Conservation (phyloP, 2,797 vertebrate genomes). For the Lophius americanus region DNA sequence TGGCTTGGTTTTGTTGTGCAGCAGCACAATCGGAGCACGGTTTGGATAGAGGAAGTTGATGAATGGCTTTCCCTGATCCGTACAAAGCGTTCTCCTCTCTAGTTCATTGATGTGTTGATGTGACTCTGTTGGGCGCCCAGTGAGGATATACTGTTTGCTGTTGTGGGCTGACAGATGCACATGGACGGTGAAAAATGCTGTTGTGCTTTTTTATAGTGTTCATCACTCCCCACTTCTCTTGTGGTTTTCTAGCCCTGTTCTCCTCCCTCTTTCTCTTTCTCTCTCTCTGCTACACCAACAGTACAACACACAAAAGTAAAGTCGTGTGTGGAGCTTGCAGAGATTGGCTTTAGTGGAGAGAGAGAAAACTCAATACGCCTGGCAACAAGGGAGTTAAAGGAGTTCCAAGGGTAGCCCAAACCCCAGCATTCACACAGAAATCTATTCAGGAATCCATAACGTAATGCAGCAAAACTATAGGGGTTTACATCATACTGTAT, state of each 20-base stretch:
- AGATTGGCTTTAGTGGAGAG: too few relatives aligned
- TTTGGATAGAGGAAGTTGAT: slow-evolving; percentile 66
- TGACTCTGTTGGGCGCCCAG: slow-evolving; percentile 65
- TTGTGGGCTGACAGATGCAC: slow-evolving; percentile 62
- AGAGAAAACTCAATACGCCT: not conserved
- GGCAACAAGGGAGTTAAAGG: not conserved
- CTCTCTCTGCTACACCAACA: slow-evolving; percentile 28
- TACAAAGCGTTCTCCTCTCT: slow-evolving; percentile 68
- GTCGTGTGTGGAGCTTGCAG: slow-evolving; percentile 4
- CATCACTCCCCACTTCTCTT: slow-evolving; percentile 33
- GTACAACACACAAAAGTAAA: slow-evolving; percentile 20
- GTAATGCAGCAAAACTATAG: too few relatives aligned
- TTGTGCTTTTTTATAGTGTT: slow-evolving; percentile 41
- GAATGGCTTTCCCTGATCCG: slow-evolving; percentile 65
- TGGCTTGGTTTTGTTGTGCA: slow-evolving; percentile 65
- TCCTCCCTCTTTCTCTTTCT: slow-evolving; percentile 3
- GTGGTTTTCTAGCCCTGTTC: not conserved
- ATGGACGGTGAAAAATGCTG: slow-evolving; percentile 61
- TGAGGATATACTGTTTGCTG: slow-evolving; percentile 53
- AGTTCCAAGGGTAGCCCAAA: too few relatives aligned
- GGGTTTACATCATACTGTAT: too few relatives aligned
- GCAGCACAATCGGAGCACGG: slow-evolving; percentile 60
- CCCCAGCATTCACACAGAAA: too few relatives aligned
- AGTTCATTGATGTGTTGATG: slow-evolving; percentile 73
- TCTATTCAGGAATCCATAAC: too few relatives aligned